Base-by-base conservation (phyloP, 2,888 invertebrate genomes). In the Caenorhabditis doughertyi region DNA sequence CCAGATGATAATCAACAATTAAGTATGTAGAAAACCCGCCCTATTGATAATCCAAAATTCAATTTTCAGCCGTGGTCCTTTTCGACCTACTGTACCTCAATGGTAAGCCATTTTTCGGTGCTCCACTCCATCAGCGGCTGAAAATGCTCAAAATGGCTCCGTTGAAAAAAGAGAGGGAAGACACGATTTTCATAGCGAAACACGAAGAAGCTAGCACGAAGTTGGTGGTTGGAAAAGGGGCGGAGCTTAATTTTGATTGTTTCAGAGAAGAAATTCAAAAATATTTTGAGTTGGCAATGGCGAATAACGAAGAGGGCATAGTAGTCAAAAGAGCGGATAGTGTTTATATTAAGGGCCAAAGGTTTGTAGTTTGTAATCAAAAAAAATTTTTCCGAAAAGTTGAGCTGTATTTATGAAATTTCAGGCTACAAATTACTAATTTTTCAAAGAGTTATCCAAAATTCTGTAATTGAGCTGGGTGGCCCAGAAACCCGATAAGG, bases 61-160 rank as follows among this genome's bases (percentile, higher is more conserved):
- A 58, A n/a, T 27, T 70, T 85, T 21, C 62, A 85, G 85, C 77
- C 23, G 87, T 89, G n/a, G 89, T 88, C 42, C 81, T 91, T 3
- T 90, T 91, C 79, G 90, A 91, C 64, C 56, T 91, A 5, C 86
- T 91, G 16, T 88, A 88, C 56, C 83, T 88, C 21, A 89, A 89
- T 60, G 90, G 88, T 18, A 70, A 81, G 27, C 84, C 84, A 13
- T 72, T 88, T 7, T 79, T 88, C 47, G 84, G 86, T 18, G 81
- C 76, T 8, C 88, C 88, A 0, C 79, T 89, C 21, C 84, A 85
- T 18, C 84, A 88, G 58, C 29, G 86, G 70, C 62, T 86, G 8
- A 62, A 85, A 53, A 79, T 85, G 56, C 74, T 86, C 62, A 82
- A 82, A 39, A 60, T 79, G 11, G 81, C 80, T 1, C 73, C 86